These are phyloP conservation scores for Gymnodraco acuticeps DNA, from an alignment of 2,797 vertebrate genomes.

Conservation along the genomic window DNA sequence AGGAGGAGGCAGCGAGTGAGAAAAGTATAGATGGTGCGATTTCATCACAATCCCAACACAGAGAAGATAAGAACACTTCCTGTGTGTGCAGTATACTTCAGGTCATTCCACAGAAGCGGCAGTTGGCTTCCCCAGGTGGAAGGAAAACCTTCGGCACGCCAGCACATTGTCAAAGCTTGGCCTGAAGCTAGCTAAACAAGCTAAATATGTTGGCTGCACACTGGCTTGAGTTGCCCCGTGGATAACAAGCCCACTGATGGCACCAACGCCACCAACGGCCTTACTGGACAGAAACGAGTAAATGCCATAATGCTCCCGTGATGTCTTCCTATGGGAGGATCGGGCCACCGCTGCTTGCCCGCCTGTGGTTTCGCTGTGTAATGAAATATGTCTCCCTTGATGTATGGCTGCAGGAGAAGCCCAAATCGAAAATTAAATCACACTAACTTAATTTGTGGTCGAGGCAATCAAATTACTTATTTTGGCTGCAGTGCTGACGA, in stretches of 20 bases:
- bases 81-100: constrained; percentile 2
- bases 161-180: constrained; percentile 40
- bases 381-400: constrained; percentile 90
- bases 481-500: constrained; percentile 87
- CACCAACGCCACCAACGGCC: constrained; percentile 33
- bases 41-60: constrained; percentile 39
- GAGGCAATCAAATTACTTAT: constrained; percentile 90
- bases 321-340: constrained; percentile 81
- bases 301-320: constrained; percentile 83
- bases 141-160: constrained; percentile 12
- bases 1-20: constrained; percentile 44
- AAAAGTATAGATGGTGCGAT: constrained; percentile 38
- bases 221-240: constrained; percentile 22
- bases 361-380: constrained; percentile 84
- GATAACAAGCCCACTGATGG: constrained; percentile 65
- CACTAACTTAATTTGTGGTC: constrained; percentile 91
- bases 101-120: constrained; percentile 1
- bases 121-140: constrained; percentile 7
- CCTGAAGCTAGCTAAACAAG: constrained; percentile 30
- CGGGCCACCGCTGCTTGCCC: constrained; percentile 65
- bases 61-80: constrained; percentile 12
- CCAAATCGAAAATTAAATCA: constrained; percentile 91
- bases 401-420: constrained; percentile 87
- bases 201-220: constrained; percentile 36
- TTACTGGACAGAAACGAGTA: constrained; percentile 72